Evolutionary conservation across 2,888 invertebrate genomes (phyloP).

Genomic region (Neoitamus cyanurus): DNA sequence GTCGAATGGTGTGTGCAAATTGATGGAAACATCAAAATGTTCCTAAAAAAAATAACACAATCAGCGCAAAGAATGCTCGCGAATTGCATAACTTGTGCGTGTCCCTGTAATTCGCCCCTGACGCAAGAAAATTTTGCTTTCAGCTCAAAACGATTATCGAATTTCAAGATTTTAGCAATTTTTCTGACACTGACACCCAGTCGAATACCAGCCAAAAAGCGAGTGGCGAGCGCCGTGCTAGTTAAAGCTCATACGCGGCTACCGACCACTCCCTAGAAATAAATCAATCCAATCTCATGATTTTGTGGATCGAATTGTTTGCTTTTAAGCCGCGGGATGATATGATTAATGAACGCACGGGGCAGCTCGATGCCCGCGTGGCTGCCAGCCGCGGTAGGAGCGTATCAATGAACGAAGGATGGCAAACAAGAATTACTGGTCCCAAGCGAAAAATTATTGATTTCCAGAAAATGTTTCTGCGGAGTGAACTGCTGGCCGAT

Average conservation of each 20-base stretch:
- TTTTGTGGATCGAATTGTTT: conserved; percentile 37
- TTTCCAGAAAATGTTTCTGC: conserved; percentile 16
- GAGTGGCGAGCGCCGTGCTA: conserved; percentile 22
- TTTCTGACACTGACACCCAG: conserved; percentile 24
- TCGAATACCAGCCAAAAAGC: conserved; percentile 24
- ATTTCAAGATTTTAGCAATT: conserved; percentile 15
- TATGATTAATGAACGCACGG: conserved; percentile 32
- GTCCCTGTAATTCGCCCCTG: not conserved
- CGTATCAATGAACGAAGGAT: conserved; percentile 15
- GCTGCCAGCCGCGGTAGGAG: not conserved
- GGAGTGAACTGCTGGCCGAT: conserved; percentile 1
- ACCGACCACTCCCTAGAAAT: conserved; percentile 37
- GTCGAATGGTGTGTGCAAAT: too few species aligned
- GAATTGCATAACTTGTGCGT: not conserved
- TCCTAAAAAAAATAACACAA: too few species aligned
- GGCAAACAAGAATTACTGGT: conserved; percentile 29
- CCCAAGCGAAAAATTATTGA: conserved; percentile 16
- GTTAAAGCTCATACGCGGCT: conserved; percentile 11
- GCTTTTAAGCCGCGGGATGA: conserved; percentile 27
- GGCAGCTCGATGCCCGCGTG: not conserved
- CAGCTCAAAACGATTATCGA: not conserved
- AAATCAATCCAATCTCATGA: conserved; percentile 37
- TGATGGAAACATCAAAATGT: too few species aligned
- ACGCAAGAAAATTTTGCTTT: not conserved
- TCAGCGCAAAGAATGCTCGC: too few species aligned